A percentile compares a stretch with the other conserved stretches of the same genome.
Conservation (phyloP, 2,797 vertebrate genomes). For the Labeo calbasu region DNA sequence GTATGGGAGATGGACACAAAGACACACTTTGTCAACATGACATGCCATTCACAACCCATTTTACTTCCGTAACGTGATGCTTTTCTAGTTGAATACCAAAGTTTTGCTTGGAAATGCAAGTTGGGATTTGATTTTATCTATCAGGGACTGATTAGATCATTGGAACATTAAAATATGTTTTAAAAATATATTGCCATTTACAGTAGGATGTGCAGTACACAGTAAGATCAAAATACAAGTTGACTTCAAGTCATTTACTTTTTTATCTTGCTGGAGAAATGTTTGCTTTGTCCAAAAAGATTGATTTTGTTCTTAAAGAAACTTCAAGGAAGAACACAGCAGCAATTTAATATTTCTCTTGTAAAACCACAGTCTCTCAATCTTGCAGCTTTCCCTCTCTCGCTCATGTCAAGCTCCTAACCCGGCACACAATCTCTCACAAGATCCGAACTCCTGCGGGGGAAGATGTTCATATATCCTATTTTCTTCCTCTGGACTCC, state of each 20-base stretch:
- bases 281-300: neutral
- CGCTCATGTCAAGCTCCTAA: conserved; percentile 58
- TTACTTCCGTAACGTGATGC: neutral
- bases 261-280: neutral
- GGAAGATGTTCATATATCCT: conserved; percentile 14
- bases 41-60: neutral
- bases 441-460: conserved; percentile 22
- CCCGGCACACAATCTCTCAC: conserved; percentile 62
- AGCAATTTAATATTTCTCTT: neutral
- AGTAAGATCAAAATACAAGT: neutral
- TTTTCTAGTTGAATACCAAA: neutral
- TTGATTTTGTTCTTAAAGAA: neutral
- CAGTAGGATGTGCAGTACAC: neutral
- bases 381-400: conserved; percentile 39
- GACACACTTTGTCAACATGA: conserved; percentile 6
- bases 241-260: neutral
- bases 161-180: neutral
- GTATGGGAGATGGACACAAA: neutral
- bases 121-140: neutral
- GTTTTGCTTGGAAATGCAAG: neutral
- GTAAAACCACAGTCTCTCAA: conserved; percentile 46
- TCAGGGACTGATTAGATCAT: neutral
- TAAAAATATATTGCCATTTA: neutral
- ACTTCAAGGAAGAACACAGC: neutral
- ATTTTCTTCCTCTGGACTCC: conserved; percentile 54